These are phyloP conservation scores for Oryzias sinensis DNA, from an alignment of 2,797 vertebrate species.

Conservation along the genomic window DNA sequence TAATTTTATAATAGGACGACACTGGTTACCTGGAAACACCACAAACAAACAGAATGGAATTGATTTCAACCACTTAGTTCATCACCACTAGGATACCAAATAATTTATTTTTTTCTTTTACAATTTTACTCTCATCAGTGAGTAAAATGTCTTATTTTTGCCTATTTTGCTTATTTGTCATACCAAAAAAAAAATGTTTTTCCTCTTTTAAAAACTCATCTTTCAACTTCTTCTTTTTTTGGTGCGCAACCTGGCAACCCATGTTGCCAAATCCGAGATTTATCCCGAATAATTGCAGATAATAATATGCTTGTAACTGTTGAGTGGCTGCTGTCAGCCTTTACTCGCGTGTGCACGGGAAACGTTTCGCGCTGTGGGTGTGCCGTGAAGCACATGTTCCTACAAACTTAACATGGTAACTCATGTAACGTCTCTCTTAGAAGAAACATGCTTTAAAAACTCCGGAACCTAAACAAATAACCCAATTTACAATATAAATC, in stretches of 20 bases:
- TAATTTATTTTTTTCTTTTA: too few relatives aligned
- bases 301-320: background rate
- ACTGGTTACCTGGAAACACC: too few relatives aligned
- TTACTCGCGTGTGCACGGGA: slow-evolving; percentile 11
- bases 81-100: too few relatives aligned
- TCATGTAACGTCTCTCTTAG: background rate
- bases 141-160: slow-evolving; percentile 4
- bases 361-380: slow-evolving; percentile 23
- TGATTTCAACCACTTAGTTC: too few relatives aligned
- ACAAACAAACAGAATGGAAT: too few relatives aligned
- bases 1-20: too few relatives aligned
- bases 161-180: background rate
- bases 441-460: background rate
- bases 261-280: background rate
- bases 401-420: background rate
- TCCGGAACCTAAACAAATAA: background rate
- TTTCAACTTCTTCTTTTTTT: slow-evolving; percentile 9
- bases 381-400: slow-evolving; percentile 32
- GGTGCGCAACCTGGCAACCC: background rate
- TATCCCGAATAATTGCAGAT: background rate
- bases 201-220: slow-evolving; percentile 16
- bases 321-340: background rate
- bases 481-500: too few relatives aligned
- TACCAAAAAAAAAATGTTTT: background rate
- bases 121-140: too few relatives aligned